These are phyloP conservation scores for Darevskia mixta DNA, from an alignment of 2,797 vertebrate genomes.

Conservation along the genomic window DNA sequence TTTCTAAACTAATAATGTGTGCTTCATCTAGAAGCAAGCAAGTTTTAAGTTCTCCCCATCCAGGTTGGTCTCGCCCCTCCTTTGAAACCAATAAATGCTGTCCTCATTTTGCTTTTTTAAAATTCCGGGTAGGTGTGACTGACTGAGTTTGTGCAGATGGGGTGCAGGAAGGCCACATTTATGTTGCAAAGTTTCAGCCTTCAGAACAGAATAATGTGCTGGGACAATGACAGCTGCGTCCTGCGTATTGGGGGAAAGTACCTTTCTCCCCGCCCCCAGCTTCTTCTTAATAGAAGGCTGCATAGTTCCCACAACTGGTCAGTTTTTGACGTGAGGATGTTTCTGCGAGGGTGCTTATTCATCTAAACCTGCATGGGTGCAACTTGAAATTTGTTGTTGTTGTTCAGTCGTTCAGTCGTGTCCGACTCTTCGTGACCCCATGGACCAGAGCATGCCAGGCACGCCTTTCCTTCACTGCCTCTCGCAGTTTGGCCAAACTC, in stretches of 20 bases:
- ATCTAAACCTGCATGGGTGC: not conserved
- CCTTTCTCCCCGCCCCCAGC: not conserved
- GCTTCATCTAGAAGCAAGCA: not conserved
- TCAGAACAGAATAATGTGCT: not conserved
- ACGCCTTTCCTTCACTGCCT: no score
- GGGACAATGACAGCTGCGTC: not conserved
- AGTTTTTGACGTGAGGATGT: not conserved
- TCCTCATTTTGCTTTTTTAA: not conserved
- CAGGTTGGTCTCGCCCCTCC: not conserved
- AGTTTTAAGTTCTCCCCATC: not conserved
- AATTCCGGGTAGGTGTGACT: not conserved
- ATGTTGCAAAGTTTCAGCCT: conserved; percentile 6
- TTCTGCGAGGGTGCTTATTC: not conserved
- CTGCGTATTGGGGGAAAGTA: not conserved
- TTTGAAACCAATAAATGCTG: not conserved
- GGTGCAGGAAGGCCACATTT: not conserved
- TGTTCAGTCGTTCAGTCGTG: no score
- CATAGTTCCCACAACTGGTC: not conserved
- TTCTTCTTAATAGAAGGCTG: not conserved
- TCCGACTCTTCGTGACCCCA: no score
- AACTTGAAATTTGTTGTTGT: not conserved
- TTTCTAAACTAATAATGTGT: not conserved
- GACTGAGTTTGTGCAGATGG: not conserved
- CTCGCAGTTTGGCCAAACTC: no score
- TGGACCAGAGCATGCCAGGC: no score